Base-by-base conservation (phyloP, 1,140 invertebrate genomes). In the Drosophila sturtevanti region DNA sequence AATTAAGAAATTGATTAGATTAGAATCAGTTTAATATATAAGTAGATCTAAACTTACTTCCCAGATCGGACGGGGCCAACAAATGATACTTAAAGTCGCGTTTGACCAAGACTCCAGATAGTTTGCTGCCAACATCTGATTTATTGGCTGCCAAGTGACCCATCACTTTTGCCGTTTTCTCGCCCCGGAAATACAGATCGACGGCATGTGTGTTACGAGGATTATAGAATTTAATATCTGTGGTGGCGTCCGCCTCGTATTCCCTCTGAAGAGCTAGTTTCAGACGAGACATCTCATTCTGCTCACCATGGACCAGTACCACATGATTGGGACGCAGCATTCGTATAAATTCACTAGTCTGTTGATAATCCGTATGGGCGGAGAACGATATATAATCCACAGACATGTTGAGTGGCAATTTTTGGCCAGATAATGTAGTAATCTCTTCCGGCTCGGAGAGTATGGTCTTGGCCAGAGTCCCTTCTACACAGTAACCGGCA, bases 321-420 rank as follows among this genome's bases (percentile, higher is more conserved):
- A 99, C 97, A 93, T 99, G 98, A 0, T 97, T 96, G 14, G 99
- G 99, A 91, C 98, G 98, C 12, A 99, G 92, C 37, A 96, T 95
- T 31, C 98, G 94, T 68, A 99, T 97, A 89, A 99, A 99, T 93
- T 99, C 98, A 21, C 97, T 98, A 0, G 99, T 99, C 93, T 99
- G 99, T 90, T 99, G 96, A 92, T 99, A 99, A 92, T 99, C 99
- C 0, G 99, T 99, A 90, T 99, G 99, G 1, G 99, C 99, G 0
- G 98, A 99, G 92, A 99, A 99, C 0, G 98, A 99, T 79, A 99
- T 99, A 90, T 99, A 99, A 92, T 99, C 98, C 0, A 99, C 98
- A 0, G 98, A 98, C 96, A 98, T 98, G 92, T 99, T 99, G 4
- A 99, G 92, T 0, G 98, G 97, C 18, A 99, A 92, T 92, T 98